phyloP scores from a whole-genome alignment of 2,797 vertebrate species.

The Gallinago solitaria region DNA sequence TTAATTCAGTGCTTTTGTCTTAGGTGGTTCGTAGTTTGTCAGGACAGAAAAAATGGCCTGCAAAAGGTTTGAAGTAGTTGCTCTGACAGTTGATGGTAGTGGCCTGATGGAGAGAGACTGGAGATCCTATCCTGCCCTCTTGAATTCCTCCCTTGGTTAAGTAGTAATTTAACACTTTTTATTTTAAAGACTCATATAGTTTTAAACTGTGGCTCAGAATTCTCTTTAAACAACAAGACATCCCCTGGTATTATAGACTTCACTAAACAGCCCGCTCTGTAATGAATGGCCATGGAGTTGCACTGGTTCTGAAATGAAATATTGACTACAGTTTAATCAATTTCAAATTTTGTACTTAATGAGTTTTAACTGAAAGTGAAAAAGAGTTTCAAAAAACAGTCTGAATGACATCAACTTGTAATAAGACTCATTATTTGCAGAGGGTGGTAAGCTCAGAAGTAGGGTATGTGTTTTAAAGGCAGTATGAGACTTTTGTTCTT shows the following conservation, averaged over 20 bases:
- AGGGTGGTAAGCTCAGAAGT: not conserved
- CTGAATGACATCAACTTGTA: not conserved
- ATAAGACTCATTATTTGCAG: not conserved
- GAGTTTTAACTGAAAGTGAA: not conserved
- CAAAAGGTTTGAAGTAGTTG: not conserved
- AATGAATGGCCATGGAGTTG: fast-evolving
- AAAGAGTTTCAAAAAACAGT: not conserved
- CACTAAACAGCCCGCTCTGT: not conserved
- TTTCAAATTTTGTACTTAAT: not conserved
- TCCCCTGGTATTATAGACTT: not conserved
- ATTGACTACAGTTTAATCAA: not conserved
- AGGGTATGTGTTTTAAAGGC: not conserved
- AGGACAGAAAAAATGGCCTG: not conserved
- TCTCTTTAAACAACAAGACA: not conserved
- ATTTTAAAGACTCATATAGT: not conserved
- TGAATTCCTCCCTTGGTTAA: not conserved
- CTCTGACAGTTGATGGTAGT: not conserved
- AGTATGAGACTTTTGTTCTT: not conserved
- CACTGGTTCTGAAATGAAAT: not conserved
- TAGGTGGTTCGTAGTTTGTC: not conserved
- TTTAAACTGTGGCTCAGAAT: not conserved
- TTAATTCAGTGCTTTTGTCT: not conserved
- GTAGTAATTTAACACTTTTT: not conserved
- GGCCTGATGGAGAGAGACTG: not conserved
- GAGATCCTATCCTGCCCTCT: not conserved